Evolutionary conservation across 1,140 invertebrate species (phyloP), one percentile per base, ranked within the genome.

Genomic region (Drosophila subpulchrella): DNA sequence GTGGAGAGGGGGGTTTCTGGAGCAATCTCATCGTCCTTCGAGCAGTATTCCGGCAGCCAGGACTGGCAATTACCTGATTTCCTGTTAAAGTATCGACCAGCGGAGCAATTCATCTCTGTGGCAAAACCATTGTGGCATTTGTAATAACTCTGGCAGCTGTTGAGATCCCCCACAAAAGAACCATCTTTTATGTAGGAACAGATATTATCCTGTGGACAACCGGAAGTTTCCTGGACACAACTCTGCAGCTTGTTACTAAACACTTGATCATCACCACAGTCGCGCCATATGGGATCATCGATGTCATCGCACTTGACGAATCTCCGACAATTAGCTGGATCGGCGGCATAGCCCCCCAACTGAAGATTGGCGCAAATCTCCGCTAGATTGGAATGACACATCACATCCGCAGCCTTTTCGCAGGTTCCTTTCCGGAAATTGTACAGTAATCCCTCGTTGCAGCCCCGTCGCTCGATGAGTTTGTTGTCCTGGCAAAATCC

Each of bases 1-100:
- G 34, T 50, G 6, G 41, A 5, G 11, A 62, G 41, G 0, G 79
- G 78, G 3, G 15, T 15, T 0, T 42, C 13, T 0, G 53, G 36
- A n/a, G 7, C 27, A 3, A n/a, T 56, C n/a, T 20, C 48, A 6
- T 60, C 41, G 0, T 65, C 53, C 0, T 11, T 34, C 13, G 41
- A n/a, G 47, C 79, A 82, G 17, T 78, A n/a, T 4, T 65, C 20
- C 0, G 79, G 68, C 15, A 20, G 13, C 38, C 58, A 62, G 20
- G 55, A 44, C 11, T 82, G 79, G 13, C 79, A 82, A 5, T 17
- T 38, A 20, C 62, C 62, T 0, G 36, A 54, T 4, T 61, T 51
- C 3, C 57, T 34, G n/a, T 78, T 82, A 6, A 82, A 82, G 12
- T 82, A 82, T 32, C 79, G 74, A 38, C 50, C 55, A 15, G 50